Evolutionary conservation across 2,113 vertebrate species (phyloP).

Genomic region (Ptilorrhoa leucosticta): DNA sequence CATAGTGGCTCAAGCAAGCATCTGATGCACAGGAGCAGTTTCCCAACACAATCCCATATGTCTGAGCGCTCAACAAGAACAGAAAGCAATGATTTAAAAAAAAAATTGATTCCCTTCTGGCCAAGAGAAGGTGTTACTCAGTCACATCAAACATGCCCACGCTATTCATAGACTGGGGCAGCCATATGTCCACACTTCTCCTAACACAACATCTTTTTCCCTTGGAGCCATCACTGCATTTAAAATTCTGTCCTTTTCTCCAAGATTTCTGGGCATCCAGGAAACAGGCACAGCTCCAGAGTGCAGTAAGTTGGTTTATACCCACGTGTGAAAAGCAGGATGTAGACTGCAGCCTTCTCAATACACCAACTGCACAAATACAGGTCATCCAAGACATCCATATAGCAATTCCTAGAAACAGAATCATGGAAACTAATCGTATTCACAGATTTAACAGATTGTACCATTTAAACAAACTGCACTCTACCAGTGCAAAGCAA

Average conservation of each 20-base stretch:
- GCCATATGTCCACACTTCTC: background rate
- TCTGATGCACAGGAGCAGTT: background rate
- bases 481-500: background rate
- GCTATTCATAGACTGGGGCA: background rate
- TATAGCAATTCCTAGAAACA: background rate
- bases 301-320: background rate
- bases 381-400: background rate
- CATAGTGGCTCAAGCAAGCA: background rate
- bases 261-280: background rate
- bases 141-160: background rate
- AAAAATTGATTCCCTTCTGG: background rate
- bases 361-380: background rate
- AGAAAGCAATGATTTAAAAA: background rate
- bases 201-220: accelerated
- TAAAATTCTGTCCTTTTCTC: background rate
- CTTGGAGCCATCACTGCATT: background rate
- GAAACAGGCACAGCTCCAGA: background rate
- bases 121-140: background rate
- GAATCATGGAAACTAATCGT: background rate
- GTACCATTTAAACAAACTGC: background rate
- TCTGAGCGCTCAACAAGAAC: background rate
- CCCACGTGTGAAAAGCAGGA: background rate
- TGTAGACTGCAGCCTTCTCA: background rate
- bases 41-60: background rate
- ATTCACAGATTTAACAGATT: background rate